Evolutionary conservation across 2,888 invertebrate species (phyloP), one percentile per base, ranked within the genome.

Genomic region (Drosophila sordidapex): DNA sequence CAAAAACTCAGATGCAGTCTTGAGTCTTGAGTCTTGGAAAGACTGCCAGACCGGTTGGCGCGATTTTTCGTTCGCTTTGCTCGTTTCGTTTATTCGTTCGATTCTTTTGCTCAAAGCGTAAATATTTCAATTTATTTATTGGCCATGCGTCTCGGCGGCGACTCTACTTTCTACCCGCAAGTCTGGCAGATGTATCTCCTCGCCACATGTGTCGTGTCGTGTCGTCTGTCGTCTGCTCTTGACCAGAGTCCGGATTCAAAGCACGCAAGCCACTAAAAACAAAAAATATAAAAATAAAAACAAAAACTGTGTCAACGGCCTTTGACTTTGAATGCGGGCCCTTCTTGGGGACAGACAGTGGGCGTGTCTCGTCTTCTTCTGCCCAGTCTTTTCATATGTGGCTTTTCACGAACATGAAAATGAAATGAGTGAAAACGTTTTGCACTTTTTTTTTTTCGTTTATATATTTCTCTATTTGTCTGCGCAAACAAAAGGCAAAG

Each of bases 61-160:
- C 72, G 46, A 48, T 54, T 33, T 62, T 18, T 52, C 51, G 29
- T 46, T 52, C 36, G 66, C 46, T 25, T 46, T 25, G 25, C 25
- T 25, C 25, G 25, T 46, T 40, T 52, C 70, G 70, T 35, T 48
- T 66, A 43, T 68, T 65, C 72, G 68, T 79, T 81, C 73, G 68
- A 76, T 84, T 84, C 81, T 74, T 87, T 75, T 56, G 67, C 69
- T 82, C 38, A 73, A 65, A 84, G 84, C 87, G 87, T 88, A 79
- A 88, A 86, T 86, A 87, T 88, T 87, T 87, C 87, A 87, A 87
- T 87, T 86, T 83, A 83, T 87, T 88, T 86, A 76, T 88, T 83
- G 89, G 84, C 74, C 79, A 81, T 88, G 83, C 87, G 84, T 88
- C 74, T 48, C 62, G 31, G 51, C 51, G 11, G n/a, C n/a, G 68